Conservation (phyloP, 2,113 vertebrate genomes). For the Platysteira castanea region DNA sequence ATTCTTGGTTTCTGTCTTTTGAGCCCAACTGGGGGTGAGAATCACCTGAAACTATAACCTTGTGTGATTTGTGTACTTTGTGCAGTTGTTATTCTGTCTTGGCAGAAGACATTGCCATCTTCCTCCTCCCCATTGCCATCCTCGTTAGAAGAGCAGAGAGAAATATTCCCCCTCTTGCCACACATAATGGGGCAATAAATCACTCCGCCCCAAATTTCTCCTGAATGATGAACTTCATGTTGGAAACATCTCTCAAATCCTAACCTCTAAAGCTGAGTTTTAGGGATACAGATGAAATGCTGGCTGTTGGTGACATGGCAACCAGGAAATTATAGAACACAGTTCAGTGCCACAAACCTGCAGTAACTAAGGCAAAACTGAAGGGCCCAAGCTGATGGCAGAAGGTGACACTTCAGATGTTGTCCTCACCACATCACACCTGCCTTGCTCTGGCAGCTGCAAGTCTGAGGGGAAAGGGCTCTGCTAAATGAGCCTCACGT, state of each 20-base stretch:
- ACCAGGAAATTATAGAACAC: background rate
- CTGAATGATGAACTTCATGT: background rate
- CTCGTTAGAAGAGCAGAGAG: background rate
- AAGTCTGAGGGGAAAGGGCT: background rate
- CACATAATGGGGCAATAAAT: background rate
- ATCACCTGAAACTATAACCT: background rate
- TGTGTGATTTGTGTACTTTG: background rate
- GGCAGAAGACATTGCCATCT: background rate
- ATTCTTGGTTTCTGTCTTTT: background rate
- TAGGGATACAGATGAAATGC: background rate
- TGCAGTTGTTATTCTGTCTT: background rate
- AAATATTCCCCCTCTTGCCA: background rate
- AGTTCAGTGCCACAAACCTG: background rate
- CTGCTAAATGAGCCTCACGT: background rate
- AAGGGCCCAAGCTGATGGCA: background rate
- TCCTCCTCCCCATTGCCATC: background rate
- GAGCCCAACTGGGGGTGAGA: background rate
- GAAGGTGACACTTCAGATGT: background rate
- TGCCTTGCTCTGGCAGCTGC: background rate
- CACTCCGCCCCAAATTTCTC: background rate
- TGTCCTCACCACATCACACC: background rate
- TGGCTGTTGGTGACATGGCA: background rate
- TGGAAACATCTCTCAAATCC: background rate
- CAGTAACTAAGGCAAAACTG: background rate
- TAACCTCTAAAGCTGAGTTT: background rate